These are phyloP conservation scores for Aselliscus stoliczkanus DNA, from an alignment of 2,797 vertebrate species.

Conservation along the genomic window DNA sequence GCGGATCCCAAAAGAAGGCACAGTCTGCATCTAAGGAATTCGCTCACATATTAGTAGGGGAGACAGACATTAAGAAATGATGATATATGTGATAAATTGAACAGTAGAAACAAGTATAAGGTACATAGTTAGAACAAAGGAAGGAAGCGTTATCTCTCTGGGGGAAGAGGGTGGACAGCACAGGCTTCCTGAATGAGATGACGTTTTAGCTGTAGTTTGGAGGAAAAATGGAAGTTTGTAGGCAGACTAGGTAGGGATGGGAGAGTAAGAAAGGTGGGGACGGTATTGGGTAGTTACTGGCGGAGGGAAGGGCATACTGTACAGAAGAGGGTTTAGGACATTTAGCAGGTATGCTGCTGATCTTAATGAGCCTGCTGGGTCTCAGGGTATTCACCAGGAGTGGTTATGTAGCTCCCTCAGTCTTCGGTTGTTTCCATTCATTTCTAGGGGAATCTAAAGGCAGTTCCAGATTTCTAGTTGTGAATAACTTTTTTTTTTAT, in stretches of 20 bases:
- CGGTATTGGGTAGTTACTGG: neutral
- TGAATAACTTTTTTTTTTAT: neutral
- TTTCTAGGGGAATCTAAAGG: neutral
- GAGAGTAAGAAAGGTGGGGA: neutral
- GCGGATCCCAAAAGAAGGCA: neutral
- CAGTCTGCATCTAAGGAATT: neutral
- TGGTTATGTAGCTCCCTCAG: neutral
- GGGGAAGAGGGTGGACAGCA: neutral
- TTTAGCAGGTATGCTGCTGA: neutral
- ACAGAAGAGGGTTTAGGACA: neutral
- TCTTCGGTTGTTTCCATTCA: neutral
- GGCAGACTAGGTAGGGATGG: neutral
- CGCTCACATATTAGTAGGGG: neutral
- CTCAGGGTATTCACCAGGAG: neutral
- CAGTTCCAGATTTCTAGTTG: neutral
- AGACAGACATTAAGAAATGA: neutral
- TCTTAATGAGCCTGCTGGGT: neutral
- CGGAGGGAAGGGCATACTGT: neutral
- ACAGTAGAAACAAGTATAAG: neutral
- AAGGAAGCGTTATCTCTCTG: neutral
- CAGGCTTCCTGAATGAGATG: conserved; percentile 2
- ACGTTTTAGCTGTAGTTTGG: conserved; percentile 1
- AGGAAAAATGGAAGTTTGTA: neutral
- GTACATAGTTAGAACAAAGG: neutral
- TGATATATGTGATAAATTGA: neutral